Evolutionary conservation across 53 echinoderm and acorn worm species (phyloP).

Genomic region (Antedon mediterranea): DNA sequence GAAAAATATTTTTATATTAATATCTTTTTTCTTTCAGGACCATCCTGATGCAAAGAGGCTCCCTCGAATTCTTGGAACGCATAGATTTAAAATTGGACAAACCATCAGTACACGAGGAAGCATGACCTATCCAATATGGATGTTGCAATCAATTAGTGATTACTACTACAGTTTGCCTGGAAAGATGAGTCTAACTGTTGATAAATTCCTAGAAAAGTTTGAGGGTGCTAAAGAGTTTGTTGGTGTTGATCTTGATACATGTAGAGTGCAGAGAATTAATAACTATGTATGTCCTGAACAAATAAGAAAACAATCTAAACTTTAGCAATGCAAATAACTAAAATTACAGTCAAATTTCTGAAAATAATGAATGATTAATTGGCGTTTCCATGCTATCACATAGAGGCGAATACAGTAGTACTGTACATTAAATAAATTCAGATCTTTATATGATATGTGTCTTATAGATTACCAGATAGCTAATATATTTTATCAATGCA

Average conservation of each 20-base stretch:
- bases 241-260: neutral
- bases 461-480: no score
- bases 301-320: neutral
- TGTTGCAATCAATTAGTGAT: conserved; percentile 1
- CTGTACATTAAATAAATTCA: no score
- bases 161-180: neutral
- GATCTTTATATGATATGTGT: no score
- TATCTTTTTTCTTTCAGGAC: neutral
- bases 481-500: no score
- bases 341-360: no score
- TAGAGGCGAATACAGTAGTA: no score
- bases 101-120: neutral
- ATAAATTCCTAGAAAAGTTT: neutral
- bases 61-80: conserved; percentile 2
- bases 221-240: conserved; percentile 7
- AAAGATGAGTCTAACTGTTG: neutral
- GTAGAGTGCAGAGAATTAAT: conserved; percentile 3
- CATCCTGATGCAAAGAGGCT: neutral
- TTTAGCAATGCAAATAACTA: no score
- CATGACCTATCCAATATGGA: neutral
- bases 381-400: no score
- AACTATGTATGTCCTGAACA: neutral
- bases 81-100: neutral
- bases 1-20: neutral
- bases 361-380: no score